Evolutionary conservation across 2,797 vertebrate species (phyloP), one percentile per base, ranked within the genome.

Genomic region (Alauda arvensis): DNA sequence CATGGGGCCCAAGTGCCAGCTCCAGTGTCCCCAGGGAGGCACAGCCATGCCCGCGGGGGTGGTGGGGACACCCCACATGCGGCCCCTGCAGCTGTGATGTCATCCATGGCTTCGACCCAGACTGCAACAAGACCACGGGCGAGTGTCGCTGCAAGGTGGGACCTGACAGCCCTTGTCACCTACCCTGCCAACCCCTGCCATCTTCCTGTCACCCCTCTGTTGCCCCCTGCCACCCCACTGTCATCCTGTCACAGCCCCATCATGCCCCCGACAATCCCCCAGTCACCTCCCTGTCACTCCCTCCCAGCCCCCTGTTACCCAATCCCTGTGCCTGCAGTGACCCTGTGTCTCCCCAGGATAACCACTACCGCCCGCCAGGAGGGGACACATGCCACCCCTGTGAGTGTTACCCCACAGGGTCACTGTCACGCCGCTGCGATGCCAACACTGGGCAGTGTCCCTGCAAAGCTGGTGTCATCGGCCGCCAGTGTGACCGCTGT

Each of bases 31-130:
- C 45, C 43, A 76, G 85, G 77, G 77, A 97, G 15, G 98, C 98
- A 57, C 95, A 98, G 87, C 99, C 99, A 1, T 99, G 99, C 88
- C 98, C 99, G 0, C 96, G 98, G 55, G 98, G 99, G 21, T 99
- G 99, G 98, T 99, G 99, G 99, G 99, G 99, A 29, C 98, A 99
- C 86, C 98, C 98, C 90, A 99, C 98, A 0, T 99, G 99, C 0
- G 98, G 99, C 12, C 99, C 99, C 4, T 99, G 99, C 94, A 98
- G 96, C 96, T 99, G 99, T 74, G 97, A 97, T 2, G 96, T 97
- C 11, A 95, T 97, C 88, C 98, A 97, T 63, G 99, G 99, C 69
- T 99, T 99, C 16, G 98, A 99, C 85, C 97, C 98, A 0, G 98
- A 99, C 93, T 99, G 99, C 96, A 99, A 99, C 97, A 99, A 99